Base-by-base conservation (phyloP, 2,113 vertebrate species). In the Paradoxurus hermaphroditus region DNA sequence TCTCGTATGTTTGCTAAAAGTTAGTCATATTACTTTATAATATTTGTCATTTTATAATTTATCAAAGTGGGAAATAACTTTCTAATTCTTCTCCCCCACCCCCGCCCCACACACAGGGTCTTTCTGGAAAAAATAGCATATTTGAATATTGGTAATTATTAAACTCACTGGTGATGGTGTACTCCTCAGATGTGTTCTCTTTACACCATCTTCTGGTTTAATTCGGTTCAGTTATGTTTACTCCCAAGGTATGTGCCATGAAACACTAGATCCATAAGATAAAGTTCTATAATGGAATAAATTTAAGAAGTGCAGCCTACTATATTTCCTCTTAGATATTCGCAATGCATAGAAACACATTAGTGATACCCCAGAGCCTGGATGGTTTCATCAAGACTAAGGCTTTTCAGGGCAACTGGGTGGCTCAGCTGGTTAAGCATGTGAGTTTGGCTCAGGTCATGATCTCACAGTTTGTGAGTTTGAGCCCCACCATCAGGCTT, bases 11-110 rank as follows among this genome's bases (percentile, higher is more conserved):
- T 70, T 97, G 9, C 83, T 85, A 95, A 92, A 81, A 94, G 23
- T 63, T 44, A 91, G 12, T 51, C 36, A 34, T 65, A 59, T 90
- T 84, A 56, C 59, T 88, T 67, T 91, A 36, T 88, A 88, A 83
- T 63, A 94, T 41, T 78, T 67, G 75, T 16, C 16, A 90, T 65
- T 85, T 97, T 88, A 90, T 77, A 79, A 67, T 44, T 92, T 70
- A 56, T 82, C 41, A 97, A 81, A 96, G 82, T 85, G 78, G 11
- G 34, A 51, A 79, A 63, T 59, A 65, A 86, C 19, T 91, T 96
- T 49, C 36, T 70, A 81, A 94, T 81, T 91, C 7, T 46, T 84
- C 23, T 15, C 65, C 16, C 27, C 34, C 29, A n/a, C n/a, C n/a
- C n/a, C n/a, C n/a, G n/a, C n/a, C n/a, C n/a, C n/a, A n/a, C n/a